Base-by-base conservation (phyloP, 2,797 vertebrate genomes). In the Astyanax mexicanus region DNA sequence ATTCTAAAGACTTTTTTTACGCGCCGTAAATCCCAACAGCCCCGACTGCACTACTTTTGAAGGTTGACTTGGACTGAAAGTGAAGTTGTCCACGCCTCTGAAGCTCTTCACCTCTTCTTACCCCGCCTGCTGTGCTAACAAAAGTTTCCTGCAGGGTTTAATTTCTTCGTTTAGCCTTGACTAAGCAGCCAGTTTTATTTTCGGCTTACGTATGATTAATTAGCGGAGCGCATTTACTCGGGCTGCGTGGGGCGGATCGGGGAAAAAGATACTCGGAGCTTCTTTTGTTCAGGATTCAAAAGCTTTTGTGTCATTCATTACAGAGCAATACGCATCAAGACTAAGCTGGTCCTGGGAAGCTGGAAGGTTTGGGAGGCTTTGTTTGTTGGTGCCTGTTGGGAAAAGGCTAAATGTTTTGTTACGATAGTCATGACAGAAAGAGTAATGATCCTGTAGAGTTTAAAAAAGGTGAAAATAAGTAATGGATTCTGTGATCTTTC, bases 121-220 rank as follows among this genome's bases (percentile, higher is more conserved):
- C 38, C 60, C 73, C n/a, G n/a, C 40, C 27, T 74, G 45, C 45
- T 62, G 60, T 62, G 67, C 72, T 75, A 71, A 40, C 61, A 75
- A 64, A 42, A 29, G 45, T 35, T 57, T 71, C 64, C 52, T 68
- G 51, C 15, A 75, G 68, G 60, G 65, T 74, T 61, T 75, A 54
- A 62, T 67, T 78, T 70, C 74, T 65, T 75, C 32, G 23, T 52
- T 69, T 75, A 65, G 49, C 51, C 72, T 79, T 75, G 72, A 57
- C 32, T 74, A 74, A 74, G 58, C 66, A 74, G 71, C 66, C 51
- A 40, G 29, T 12, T 79, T 65, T 70, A 45, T 69, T 79, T 70
- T 75, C 13, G 9, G 66, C 49, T 49, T 69, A 65, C 72, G 51
- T 65, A 65, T 70, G 32, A 79, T 75, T 71, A 70, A 79, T 79